Conservation (phyloP, 2,113 vertebrate genomes). For the Xerus inauris region DNA sequence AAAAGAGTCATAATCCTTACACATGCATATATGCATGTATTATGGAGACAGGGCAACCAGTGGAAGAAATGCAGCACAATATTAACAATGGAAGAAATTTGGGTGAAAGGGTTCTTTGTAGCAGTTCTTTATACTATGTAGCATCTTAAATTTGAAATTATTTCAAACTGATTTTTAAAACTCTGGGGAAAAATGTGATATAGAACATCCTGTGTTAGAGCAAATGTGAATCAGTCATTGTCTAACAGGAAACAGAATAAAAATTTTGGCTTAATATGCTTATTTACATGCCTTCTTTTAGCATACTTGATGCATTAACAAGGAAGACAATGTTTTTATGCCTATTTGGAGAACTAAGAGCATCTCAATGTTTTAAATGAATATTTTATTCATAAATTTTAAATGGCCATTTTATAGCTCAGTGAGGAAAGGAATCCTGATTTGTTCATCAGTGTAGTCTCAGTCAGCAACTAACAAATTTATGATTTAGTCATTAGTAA, state of each 20-base stretch:
- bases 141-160: slow-evolving; percentile 33
- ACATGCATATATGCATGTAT: background rate
- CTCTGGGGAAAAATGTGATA: slow-evolving; percentile 36
- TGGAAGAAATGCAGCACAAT: slow-evolving; percentile 27
- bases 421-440: slow-evolving; percentile 45
- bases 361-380: background rate
- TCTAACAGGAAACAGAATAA: background rate
- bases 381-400: slow-evolving; percentile 35
- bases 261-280: background rate
- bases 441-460: slow-evolving; percentile 29
- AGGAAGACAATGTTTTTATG: slow-evolving; percentile 36
- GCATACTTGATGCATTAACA: background rate
- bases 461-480: slow-evolving; percentile 2
- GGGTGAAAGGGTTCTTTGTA: background rate
- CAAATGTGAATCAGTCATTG: slow-evolving; percentile 26
- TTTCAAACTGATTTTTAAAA: slow-evolving; percentile 43
- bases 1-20: background rate
- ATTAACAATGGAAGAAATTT: background rate
- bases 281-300: slow-evolving; percentile 12
- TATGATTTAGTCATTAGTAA: slow-evolving; percentile 34
- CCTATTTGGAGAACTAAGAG: background rate
- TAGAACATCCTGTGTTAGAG: background rate
- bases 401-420: slow-evolving; percentile 39
- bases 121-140: slow-evolving; percentile 2
- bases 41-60: background rate